These are phyloP conservation scores for Potamarius usumacintae DNA, from an alignment of 2,113 vertebrate species.

Conservation along the genomic window DNA sequence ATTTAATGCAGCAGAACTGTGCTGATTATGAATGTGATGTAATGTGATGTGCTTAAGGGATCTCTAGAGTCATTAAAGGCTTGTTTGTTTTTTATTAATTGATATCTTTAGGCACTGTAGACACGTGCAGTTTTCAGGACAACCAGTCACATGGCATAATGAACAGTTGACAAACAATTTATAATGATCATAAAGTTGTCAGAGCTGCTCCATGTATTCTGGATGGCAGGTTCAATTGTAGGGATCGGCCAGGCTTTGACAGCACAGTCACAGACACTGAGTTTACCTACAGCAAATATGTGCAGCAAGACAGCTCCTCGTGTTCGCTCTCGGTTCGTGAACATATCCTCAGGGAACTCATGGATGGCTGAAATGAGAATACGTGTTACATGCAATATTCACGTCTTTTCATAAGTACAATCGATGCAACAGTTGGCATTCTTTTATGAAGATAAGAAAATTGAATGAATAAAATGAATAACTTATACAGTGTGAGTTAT, in stretches of 20 bases:
- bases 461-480: background rate
- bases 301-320: slow-evolving; percentile 83
- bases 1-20: background rate
- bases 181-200: slow-evolving; percentile 40
- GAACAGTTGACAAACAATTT: slow-evolving; percentile 42
- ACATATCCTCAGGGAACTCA: slow-evolving; percentile 85
- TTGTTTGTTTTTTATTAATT: slow-evolving; percentile 8
- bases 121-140: slow-evolving; percentile 11
- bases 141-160: slow-evolving; percentile 19
- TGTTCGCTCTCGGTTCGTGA: slow-evolving; percentile 78
- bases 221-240: slow-evolving; percentile 22
- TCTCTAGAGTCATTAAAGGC: background rate
- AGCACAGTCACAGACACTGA: slow-evolving; percentile 12
- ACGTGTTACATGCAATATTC: background rate
- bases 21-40: background rate
- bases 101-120: background rate
- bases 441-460: background rate
- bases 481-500: background rate
- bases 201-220: slow-evolving; percentile 30
- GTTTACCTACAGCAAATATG: slow-evolving; percentile 77
- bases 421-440: background rate
- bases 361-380: slow-evolving; percentile 79
- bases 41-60: background rate
- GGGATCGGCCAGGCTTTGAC: slow-evolving; percentile 21
- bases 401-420: background rate